Conservation (phyloP, 2,113 vertebrate species). For the Theristicus caerulescens region DNA sequence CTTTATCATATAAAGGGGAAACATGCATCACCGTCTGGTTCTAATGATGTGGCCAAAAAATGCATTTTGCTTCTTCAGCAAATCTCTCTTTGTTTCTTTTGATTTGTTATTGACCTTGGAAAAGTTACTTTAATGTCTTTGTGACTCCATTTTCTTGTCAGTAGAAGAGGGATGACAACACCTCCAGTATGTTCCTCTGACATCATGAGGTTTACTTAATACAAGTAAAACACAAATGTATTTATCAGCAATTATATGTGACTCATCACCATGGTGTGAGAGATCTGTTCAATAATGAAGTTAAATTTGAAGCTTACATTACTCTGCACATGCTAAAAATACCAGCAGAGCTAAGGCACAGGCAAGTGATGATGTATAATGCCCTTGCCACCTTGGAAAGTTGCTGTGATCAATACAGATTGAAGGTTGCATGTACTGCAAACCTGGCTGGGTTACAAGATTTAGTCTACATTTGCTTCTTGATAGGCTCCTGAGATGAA, state of each 20-base stretch:
- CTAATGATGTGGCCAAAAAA: background rate
- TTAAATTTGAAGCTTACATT: background rate
- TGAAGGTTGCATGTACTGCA: constrained; percentile 47
- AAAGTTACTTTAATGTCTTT: background rate
- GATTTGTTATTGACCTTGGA: background rate
- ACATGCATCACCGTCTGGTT: background rate
- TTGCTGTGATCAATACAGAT: constrained; percentile 71
- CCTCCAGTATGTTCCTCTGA: background rate
- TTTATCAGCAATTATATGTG: background rate
- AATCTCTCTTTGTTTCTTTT: background rate
- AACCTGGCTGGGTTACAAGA: constrained; percentile 66
- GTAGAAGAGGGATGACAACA: background rate
- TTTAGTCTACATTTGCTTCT: constrained; percentile 65
- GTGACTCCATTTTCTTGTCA: background rate
- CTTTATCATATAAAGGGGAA: background rate
- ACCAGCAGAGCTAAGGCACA: background rate
- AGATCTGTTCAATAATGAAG: background rate
- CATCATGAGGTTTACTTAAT: background rate
- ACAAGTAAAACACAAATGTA: background rate
- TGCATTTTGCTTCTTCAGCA: background rate
- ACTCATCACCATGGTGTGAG: background rate
- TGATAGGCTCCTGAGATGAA: background rate
- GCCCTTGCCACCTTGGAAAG: constrained; percentile 40
- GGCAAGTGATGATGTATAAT: constrained; percentile 1
- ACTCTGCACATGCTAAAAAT: background rate